Conservation (phyloP, 2,888 invertebrate genomes). For the Xestia c-nigrum region DNA sequence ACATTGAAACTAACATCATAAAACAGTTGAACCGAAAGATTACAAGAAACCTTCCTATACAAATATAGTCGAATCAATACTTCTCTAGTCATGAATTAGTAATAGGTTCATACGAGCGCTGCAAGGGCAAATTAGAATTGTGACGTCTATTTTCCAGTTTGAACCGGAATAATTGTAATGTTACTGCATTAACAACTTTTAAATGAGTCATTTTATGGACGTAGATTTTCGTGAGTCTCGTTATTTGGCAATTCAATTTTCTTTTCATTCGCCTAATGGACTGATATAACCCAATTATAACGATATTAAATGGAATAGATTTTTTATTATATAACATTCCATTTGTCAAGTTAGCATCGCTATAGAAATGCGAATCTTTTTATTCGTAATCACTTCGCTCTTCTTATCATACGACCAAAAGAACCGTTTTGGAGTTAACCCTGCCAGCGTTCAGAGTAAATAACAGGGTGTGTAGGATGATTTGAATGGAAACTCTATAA, state of each 20-base stretch:
- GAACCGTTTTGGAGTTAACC: constrained; percentile 35
- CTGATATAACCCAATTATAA: constrained; percentile 76
- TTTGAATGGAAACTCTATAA: constrained; percentile 53
- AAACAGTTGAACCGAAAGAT: constrained; percentile 16
- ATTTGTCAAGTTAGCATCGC: constrained; percentile 67
- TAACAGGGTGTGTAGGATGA: constrained; percentile 44
- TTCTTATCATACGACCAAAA: constrained; percentile 32
- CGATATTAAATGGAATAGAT: constrained; percentile 70
- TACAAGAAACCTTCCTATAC: constrained; percentile 24
- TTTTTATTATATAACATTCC: constrained; percentile 56
- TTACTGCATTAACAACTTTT: constrained; percentile 53
- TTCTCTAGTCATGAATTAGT: constrained; percentile 52
- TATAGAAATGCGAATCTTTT: constrained; percentile 64
- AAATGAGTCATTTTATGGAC: constrained; percentile 21
- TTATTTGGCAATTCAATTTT: constrained; percentile 76
- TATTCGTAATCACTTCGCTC: constrained; percentile 39
- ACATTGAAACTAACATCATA: constrained; percentile 13
- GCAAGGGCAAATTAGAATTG: constrained; percentile 53
- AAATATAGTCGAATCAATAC: constrained; percentile 56
- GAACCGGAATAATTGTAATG: constrained; percentile 45
- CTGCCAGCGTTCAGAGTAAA: constrained; percentile 38
- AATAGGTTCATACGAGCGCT: constrained; percentile 40
- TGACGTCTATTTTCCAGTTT: constrained; percentile 40
- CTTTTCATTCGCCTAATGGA: constrained; percentile 76
- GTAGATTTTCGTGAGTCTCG: constrained; percentile 51